phyloP scores from a whole-genome alignment of 2,113 vertebrate species.

The Dromaius novaehollandiae region DNA sequence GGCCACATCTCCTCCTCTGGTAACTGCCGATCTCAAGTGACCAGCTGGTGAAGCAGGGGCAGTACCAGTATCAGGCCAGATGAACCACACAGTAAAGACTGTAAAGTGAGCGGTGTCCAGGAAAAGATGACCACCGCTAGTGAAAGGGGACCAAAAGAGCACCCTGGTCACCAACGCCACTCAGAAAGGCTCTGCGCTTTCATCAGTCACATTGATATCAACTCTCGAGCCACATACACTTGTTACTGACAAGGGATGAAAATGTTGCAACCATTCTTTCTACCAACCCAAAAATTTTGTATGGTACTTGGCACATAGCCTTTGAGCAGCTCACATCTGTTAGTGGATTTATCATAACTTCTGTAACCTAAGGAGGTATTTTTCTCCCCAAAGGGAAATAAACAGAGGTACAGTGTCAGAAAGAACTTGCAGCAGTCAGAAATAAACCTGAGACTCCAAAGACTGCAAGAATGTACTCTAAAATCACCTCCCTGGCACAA shows the following conservation, averaged over 20 bases:
- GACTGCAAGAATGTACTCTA: neutral
- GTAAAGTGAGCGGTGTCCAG: neutral
- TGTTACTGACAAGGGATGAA: neutral
- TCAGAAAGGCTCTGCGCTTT: neutral
- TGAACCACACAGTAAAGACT: neutral
- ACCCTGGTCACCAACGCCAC: neutral
- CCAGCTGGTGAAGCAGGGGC: rapidly evolving
- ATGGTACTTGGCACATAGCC: rapidly evolving
- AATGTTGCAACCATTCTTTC: neutral
- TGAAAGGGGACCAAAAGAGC: neutral
- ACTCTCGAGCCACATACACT: neutral
- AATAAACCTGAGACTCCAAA: neutral
- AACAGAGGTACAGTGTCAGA: rapidly evolving
- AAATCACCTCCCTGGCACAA: neutral
- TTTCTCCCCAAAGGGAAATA: neutral
- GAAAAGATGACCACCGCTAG: neutral
- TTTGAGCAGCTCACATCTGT: neutral
- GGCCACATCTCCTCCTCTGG: neutral
- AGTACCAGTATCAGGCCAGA: neutral
- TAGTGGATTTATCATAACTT: neutral
- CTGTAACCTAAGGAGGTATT: neutral
- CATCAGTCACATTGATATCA: neutral
- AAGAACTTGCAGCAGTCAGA: neutral
- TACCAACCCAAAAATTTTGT: neutral
- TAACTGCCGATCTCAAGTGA: neutral